Evolutionary conservation across 92 coral and sea anemone genomes (phyloP), one percentile per base, ranked within the genome.

Genomic region (Isaurus tuberculatus): DNA sequence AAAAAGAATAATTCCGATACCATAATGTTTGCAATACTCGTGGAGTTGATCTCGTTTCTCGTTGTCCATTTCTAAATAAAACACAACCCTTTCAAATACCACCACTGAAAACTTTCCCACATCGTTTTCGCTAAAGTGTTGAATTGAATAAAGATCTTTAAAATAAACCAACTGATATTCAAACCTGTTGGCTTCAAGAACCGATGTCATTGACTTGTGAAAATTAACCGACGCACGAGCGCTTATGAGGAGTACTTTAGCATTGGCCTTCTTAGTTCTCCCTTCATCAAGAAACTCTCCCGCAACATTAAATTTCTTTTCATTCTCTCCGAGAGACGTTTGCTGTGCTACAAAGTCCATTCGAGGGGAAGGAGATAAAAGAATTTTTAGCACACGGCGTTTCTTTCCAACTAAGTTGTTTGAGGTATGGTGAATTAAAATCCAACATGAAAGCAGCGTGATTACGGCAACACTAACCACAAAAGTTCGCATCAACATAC

Each of bases 161-260:
- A 94, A 72, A 64, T 85, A 90, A 61, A 92, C 94, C 55, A 92
- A 40, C 36, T 91, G 89, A 64, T 90, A 92, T 3, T 86, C 51
- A 61, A 94, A 74, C 16, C 98, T 93, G 57, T 91, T 94, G 22
- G 92, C 94, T 75, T 92, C 98, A n/a, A 97, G 83, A 40, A 90
- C 88, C 16, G 93, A 79, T 26, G 89, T 81, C 25, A 97, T 83
- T 27, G 90, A 84, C 58, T 86, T 48, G 27, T 91, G 98, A 40
- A 92, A 90, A 34, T 79, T 85, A 16, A 90, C 60, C 0, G 98
- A 90, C 65, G 91, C 84, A 20, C 83, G 86, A 7, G 89, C 79
- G 33, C 75, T 70, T 9, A 91, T 81, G 19, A 94, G 70, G 36
- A 97, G 73, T 2, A 94, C 88, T 83, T 83, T 81, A 20, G 88